Evolutionary conservation across 2,888 invertebrate species (phyloP).

Genomic region (Thymelicus sylvestris): DNA sequence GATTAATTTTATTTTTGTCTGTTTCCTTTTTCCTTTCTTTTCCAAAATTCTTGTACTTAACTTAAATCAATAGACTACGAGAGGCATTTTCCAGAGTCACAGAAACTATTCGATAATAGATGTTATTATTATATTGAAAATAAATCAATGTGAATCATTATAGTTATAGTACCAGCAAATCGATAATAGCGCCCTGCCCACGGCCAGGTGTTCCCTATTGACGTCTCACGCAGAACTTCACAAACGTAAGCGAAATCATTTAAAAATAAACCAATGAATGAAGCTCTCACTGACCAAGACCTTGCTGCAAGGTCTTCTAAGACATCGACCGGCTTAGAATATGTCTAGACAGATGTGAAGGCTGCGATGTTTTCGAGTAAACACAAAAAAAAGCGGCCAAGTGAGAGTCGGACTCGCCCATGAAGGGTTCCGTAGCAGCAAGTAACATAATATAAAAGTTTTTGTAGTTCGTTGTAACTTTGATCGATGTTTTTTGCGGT

Average conservation of each 20-base stretch:
- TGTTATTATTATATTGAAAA: background rate
- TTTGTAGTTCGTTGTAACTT: too few relatives aligned
- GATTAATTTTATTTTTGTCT: background rate
- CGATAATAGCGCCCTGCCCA: constrained; percentile 35
- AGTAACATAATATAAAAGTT: too few relatives aligned
- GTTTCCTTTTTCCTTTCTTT: background rate
- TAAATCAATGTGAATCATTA: constrained; percentile 12
- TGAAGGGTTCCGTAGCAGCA: too few relatives aligned
- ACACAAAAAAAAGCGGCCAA: too few relatives aligned
- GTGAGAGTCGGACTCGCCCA: too few relatives aligned
- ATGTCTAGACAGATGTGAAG: constrained; percentile 46
- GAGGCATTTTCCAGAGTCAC: too few relatives aligned
- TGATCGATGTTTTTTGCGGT: too few relatives aligned
- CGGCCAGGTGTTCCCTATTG: constrained; percentile 45
- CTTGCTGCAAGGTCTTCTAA: constrained; percentile 50
- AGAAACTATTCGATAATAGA: background rate
- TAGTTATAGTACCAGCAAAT: constrained; percentile 7
- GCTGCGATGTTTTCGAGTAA: constrained; percentile 42
- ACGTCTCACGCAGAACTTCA: constrained; percentile 35
- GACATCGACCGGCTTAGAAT: constrained; percentile 53
- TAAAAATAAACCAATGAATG: constrained; percentile 64
- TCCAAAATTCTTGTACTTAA: too few relatives aligned
- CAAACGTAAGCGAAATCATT: constrained; percentile 46
- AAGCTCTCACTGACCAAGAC: constrained; percentile 56
- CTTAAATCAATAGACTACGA: too few relatives aligned